Evolutionary conservation across 1,140 invertebrate species (phyloP).

Genomic region (Pachypeltis micranthus): DNA sequence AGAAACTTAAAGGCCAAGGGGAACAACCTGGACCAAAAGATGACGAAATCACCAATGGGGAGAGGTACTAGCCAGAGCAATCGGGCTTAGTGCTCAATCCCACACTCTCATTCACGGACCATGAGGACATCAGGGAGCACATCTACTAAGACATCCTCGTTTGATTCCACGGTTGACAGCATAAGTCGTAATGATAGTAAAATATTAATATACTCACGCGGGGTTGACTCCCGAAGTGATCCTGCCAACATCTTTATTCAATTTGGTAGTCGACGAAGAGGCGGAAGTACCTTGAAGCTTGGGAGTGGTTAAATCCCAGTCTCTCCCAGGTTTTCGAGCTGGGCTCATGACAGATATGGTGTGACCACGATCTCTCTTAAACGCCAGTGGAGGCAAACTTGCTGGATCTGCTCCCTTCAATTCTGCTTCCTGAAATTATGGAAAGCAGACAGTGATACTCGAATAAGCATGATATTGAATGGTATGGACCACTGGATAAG

Average conservation of each 20-base stretch:
- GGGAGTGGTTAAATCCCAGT: conserved; percentile 24
- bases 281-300: not conserved
- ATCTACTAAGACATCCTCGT: too few relatives aligned
- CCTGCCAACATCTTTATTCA: conserved; percentile 39
- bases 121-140: too few relatives aligned
- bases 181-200: too few relatives aligned
- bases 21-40: too few relatives aligned
- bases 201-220: too few relatives aligned
- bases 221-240: conserved; percentile 49
- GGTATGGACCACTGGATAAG: too few relatives aligned
- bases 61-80: too few relatives aligned
- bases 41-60: too few relatives aligned
- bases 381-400: conserved; percentile 38
- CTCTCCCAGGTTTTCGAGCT: conserved; percentile 37
- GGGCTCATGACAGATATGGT: conserved; percentile 80
- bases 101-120: too few relatives aligned
- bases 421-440: conserved; percentile 13
- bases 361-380: conserved; percentile 58
- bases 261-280: conserved; percentile 20
- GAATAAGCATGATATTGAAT: not conserved
- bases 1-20: too few relatives aligned
- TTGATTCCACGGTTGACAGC: too few relatives aligned
- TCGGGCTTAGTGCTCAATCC: too few relatives aligned
- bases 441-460: not conserved
- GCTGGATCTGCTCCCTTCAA: conserved; percentile 26